Conservation (phyloP, 2,113 vertebrate genomes). For the Lates calcarifer region DNA sequence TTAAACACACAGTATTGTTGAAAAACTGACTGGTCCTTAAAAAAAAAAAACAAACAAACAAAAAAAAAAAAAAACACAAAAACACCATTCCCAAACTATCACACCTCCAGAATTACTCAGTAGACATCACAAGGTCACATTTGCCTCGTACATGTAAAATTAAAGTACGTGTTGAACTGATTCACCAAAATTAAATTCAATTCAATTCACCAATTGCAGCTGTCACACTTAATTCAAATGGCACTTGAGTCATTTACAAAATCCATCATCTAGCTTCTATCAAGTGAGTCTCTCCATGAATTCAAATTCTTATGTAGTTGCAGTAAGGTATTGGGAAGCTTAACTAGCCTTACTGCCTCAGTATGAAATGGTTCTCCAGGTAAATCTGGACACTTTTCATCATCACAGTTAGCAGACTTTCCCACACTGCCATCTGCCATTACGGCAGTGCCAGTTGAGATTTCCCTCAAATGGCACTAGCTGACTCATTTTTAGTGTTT, state of each 20-base stretch:
- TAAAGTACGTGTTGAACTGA: not conserved
- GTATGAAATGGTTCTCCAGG: conserved; percentile 7
- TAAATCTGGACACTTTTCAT: conserved; percentile 21
- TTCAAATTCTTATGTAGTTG: conserved; percentile 18
- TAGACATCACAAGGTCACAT: not conserved
- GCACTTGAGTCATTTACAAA: not conserved
- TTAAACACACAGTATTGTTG: not conserved
- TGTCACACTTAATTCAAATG: conserved; percentile 5
- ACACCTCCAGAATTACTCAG: not conserved
- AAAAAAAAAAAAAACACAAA: not conserved
- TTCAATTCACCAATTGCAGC: not conserved
- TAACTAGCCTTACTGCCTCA: not conserved
- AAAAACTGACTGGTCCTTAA: conserved; percentile 4
- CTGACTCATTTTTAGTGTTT: not conserved
- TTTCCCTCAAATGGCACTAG: conserved; percentile 1
- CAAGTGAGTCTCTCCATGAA: not conserved
- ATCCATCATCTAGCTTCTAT: not conserved
- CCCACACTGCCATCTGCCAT: not conserved
- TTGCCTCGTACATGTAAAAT: not conserved
- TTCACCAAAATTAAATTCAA: not conserved
- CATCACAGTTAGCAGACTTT: conserved; percentile 7
- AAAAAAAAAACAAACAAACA: not conserved
- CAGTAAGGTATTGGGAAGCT: conserved; percentile 12
- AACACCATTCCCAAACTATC: not conserved
- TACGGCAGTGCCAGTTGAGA: not conserved